These are phyloP conservation scores for Xerus inauris DNA, from an alignment of 2,113 vertebrate genomes.

Conservation along the genomic window DNA sequence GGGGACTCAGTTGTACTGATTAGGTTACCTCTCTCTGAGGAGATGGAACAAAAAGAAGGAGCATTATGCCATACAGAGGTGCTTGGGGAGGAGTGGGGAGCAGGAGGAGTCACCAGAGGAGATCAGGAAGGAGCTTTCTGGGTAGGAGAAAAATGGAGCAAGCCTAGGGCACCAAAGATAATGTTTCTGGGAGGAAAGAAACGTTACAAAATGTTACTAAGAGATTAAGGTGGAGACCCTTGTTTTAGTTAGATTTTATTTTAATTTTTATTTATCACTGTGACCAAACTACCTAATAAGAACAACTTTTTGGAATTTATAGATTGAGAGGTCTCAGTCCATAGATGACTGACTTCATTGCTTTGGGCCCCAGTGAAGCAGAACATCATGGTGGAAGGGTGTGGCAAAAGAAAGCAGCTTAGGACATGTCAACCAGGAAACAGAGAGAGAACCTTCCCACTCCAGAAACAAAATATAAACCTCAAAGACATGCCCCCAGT, in stretches of 20 bases:
- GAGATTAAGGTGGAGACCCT: not conserved
- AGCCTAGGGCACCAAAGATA: not conserved
- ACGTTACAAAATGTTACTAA: not conserved
- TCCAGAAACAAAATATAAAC: too few relatives aligned
- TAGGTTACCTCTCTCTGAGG: not conserved
- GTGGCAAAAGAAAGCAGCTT: too few relatives aligned
- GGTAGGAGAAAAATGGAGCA: not conserved
- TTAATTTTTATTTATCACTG: too few relatives aligned
- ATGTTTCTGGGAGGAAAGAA: not conserved
- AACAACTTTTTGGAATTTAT: too few relatives aligned
- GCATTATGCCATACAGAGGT: not conserved
- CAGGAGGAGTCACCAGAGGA: not conserved
- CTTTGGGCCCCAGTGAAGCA: too few relatives aligned
- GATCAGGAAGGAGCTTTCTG: not conserved
- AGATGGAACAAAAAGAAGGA: not conserved
- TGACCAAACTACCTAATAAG: too few relatives aligned
- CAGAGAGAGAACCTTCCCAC: too few relatives aligned
- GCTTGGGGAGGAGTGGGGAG: not conserved
- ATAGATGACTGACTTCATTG: too few relatives aligned
- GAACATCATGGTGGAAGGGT: too few relatives aligned
- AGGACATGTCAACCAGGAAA: too few relatives aligned
- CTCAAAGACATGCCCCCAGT: too few relatives aligned
- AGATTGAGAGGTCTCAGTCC: too few relatives aligned
- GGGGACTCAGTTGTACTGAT: not conserved
- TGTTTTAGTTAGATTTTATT: not conserved